Base-by-base conservation (phyloP, 1,140 invertebrate species). In the Lysiphlebus fabarum region DNA sequence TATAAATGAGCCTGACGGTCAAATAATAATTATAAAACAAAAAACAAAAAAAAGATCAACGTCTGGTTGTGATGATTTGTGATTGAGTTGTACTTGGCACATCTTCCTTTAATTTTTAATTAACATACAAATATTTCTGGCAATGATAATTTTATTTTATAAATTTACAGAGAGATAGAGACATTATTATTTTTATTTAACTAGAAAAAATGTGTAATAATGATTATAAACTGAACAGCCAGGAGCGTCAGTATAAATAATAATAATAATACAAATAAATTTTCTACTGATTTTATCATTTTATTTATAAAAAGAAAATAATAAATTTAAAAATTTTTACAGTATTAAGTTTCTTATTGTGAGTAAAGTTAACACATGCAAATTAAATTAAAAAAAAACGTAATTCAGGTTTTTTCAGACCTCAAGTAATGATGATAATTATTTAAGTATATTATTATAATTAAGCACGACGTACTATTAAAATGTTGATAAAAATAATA, bases 321-420 rank as follows among this genome's bases (percentile, higher is more conserved):
- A 26, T 26, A 26, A 17, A 26, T 26, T 1, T 2, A 26, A 26
- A 1, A 26, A 26, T 2, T 2, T 26, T 26, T 26, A 26, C 17
- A 26, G 17, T 26, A 26, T 26, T 26, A 26, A 45, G 9, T 53
- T 58, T 50, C 11, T 36, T 11, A 51, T 26, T 26, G 49, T 51
- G 45, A 44, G 45, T 47, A 48, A 44, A 40, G 45, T 47, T 57
- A 44, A 40, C 48, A 57, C 55, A 42, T 14, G 34, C 50, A 49
- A 41, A 49, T 41, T 17, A 34, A 26, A 49, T 26, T 7, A 47
- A 49, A 49, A 49, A n/a, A 75, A 54, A 68, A 59, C 64, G 69
- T 67, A 70, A 77, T 77, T 76, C 76, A 76, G 74, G 74, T 76
- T 75, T 73, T 62, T 48, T 71, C 70, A 75, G 75, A 78, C 75